phyloP scores from a whole-genome alignment of 2,113 vertebrate genomes.

The Actenoides lindsayi region DNA sequence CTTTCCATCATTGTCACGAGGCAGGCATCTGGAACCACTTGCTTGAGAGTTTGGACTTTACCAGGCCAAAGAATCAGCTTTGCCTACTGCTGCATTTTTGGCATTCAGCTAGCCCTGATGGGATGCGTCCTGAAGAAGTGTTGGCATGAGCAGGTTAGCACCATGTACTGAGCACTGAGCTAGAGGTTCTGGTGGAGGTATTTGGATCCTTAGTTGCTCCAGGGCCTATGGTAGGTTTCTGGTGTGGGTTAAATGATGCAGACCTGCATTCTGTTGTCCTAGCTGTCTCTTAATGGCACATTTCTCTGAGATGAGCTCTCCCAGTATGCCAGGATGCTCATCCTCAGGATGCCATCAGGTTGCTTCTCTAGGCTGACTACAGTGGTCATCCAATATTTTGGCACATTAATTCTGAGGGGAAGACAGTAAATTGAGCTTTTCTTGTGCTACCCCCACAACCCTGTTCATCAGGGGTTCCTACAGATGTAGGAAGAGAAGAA shows the following conservation, averaged over 20 bases:
- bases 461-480: not conserved
- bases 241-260: accelerated
- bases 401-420: not conserved
- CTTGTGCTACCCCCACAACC: accelerated
- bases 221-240: not conserved
- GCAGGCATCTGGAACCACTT: not conserved
- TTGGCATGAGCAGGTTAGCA: not conserved
- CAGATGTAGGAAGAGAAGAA: not conserved
- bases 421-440: not conserved
- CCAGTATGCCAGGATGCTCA: not conserved
- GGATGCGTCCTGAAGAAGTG: not conserved
- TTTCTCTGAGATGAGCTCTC: not conserved
- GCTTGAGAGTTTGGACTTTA: not conserved
- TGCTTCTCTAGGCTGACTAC: not conserved
- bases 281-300: not conserved
- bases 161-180: accelerated
- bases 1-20: not conserved
- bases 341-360: not conserved
- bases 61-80: not conserved
- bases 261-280: not conserved
- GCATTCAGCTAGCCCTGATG: not conserved
- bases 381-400: not conserved
- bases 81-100: not conserved
- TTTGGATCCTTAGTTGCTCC: not conserved
- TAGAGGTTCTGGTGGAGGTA: not conserved